Percentiles rank a stretch among this genome's conserved stretches.
Evolutionary conservation across 2,888 invertebrate species (phyloP).

Genomic region (Drosophila kambysellisi): DNA sequence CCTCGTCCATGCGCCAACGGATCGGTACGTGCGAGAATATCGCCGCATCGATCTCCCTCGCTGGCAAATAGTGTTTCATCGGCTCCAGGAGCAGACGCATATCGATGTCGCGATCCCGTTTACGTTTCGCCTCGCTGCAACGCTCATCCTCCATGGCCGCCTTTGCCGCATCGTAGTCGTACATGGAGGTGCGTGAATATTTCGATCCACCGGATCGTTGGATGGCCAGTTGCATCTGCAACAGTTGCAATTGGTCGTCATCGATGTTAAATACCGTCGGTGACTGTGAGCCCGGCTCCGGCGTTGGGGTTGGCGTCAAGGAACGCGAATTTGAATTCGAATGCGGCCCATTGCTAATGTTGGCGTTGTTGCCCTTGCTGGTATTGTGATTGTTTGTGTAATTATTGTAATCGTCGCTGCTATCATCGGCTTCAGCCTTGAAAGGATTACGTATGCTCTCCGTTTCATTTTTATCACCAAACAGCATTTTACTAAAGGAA

Average conservation of each 20-base stretch:
- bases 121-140: conserved; percentile 18
- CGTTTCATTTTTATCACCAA: conserved; percentile 35
- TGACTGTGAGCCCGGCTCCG: conserved; percentile 75
- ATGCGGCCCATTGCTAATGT: conserved; percentile 12
- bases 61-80: conserved; percentile 92
- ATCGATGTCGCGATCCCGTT: conserved; percentile 88
- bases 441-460: conserved; percentile 71
- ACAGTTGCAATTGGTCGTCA: conserved; percentile 14
- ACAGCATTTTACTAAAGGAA: conserved; percentile 38
- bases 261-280: conserved; percentile 50
- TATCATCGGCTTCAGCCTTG: conserved; percentile 44
- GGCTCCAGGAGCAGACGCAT: conserved; percentile 92
- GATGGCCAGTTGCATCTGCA: neutral
- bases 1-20: conserved; percentile 87
- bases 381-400: neutral
- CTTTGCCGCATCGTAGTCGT: conserved; percentile 72
- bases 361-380: conserved; percentile 7
- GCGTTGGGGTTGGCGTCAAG: conserved; percentile 74
- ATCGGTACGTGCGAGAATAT: conserved; percentile 92
- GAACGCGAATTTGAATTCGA: conserved; percentile 76
- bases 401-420: conserved; percentile 12
- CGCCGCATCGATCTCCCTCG: conserved; percentile 94
- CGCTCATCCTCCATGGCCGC: conserved; percentile 46
- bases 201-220: conserved; percentile 30
- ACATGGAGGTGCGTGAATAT: conserved; percentile 81